These are phyloP conservation scores for Stratiomys singularior DNA, from an alignment of 2,888 invertebrate species.

Conservation along the genomic window DNA sequence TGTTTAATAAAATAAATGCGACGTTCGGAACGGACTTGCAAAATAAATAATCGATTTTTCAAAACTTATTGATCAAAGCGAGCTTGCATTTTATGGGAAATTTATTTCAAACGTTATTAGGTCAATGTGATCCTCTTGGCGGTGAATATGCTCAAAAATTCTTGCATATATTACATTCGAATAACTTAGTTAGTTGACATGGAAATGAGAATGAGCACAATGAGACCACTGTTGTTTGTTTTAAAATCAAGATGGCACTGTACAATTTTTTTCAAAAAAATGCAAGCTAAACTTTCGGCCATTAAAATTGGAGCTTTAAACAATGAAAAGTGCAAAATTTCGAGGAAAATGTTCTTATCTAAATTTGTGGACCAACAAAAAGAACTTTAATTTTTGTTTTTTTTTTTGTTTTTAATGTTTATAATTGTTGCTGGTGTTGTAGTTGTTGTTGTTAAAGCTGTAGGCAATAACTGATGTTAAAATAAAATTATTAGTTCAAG, in stretches of 20 bases:
- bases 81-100: slow-evolving; percentile 37
- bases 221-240: slow-evolving; percentile 1
- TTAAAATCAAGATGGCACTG: neutral
- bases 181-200: neutral
- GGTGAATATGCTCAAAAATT: slow-evolving; percentile 14
- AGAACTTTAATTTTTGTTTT: slow-evolving; percentile 41
- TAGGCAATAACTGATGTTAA: slow-evolving; percentile 31
- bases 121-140: neutral
- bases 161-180: slow-evolving; percentile 13
- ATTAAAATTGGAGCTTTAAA: slow-evolving; percentile 21
- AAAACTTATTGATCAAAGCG: slow-evolving; percentile 36
- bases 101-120: neutral
- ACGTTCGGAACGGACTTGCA: slow-evolving; percentile 25
- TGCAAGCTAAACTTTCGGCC: slow-evolving; percentile 48
- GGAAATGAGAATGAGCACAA: slow-evolving; percentile 9
- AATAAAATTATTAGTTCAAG: slow-evolving; percentile 30
- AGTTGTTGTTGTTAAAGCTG: slow-evolving; percentile 46
- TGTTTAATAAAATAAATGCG: slow-evolving; percentile 31
- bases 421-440: slow-evolving; percentile 29
- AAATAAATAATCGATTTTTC: slow-evolving; percentile 8
- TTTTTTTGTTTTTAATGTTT: slow-evolving; percentile 32
- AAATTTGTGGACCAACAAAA: slow-evolving; percentile 51
- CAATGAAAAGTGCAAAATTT: slow-evolving; percentile 11
- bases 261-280: slow-evolving; percentile 35
- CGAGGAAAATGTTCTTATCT: neutral